These are phyloP conservation scores for Lottia gigantea DNA, from an alignment of 2,888 invertebrate species.

Conservation along the genomic window DNA sequence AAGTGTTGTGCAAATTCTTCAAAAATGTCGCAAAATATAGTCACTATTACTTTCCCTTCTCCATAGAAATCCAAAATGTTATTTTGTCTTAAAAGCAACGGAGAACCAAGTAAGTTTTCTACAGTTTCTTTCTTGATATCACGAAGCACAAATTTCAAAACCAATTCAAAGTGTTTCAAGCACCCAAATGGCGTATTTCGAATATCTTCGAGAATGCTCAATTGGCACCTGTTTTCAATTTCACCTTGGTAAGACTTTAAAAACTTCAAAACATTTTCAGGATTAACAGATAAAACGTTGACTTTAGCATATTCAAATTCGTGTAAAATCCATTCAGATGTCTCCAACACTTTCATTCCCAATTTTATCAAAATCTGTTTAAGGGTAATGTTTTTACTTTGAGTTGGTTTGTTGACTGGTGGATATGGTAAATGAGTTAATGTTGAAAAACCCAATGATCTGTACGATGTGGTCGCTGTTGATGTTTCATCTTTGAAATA, in stretches of 20 bases:
- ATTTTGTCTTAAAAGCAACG: conserved; percentile 15
- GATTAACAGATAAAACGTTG: conserved; percentile 19
- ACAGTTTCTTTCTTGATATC: neutral
- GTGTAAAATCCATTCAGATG: conserved; percentile 17
- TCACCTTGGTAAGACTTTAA: conserved; percentile 20
- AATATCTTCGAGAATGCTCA: neutral
- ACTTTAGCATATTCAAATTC: conserved; percentile 16
- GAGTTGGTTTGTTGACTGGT: neutral
- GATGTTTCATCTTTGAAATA: neutral
- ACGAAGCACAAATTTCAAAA: conserved; percentile 7
- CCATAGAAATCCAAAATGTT: neutral
- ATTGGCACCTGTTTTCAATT: conserved; percentile 15
- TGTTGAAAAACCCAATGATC: neutral
- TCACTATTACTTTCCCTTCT: conserved; percentile 5
- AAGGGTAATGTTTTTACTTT: conserved; percentile 3
- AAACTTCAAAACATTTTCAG: conserved; percentile 23
- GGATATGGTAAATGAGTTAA: neutral
- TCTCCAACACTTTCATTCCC: conserved; percentile 26
- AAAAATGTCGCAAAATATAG: conserved; percentile 16
- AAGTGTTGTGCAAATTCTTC: conserved; percentile 16
- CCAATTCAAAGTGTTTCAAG: neutral
- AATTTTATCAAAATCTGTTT: conserved; percentile 17
- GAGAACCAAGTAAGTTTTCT: conserved; percentile 12
- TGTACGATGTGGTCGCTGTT: neutral
- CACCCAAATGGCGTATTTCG: conserved; percentile 6